These are phyloP conservation scores for Drosophila seguyi DNA, from an alignment of 1,140 invertebrate genomes.

Conservation along the genomic window DNA sequence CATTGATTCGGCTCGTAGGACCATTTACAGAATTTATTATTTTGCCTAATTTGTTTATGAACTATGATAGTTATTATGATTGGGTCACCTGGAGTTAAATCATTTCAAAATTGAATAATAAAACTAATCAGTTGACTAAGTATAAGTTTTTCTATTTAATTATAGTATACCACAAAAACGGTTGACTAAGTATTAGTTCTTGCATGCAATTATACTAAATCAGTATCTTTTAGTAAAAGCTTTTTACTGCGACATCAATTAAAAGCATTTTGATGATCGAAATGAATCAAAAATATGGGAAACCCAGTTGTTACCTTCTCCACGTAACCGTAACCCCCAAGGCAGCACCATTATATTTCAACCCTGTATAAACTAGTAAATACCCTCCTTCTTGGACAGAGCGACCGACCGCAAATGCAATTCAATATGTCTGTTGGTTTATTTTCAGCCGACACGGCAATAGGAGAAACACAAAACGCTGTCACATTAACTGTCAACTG, in stretches of 20 bases:
- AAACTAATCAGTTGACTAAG: not conserved
- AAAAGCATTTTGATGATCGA: not conserved
- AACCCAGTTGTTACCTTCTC: slow-evolving; percentile 4
- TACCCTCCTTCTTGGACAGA: slow-evolving; percentile 2
- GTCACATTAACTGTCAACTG: slow-evolving; percentile 83
- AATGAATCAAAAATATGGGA: slow-evolving; percentile 1
- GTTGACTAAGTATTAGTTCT: not conserved
- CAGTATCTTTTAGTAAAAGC: not conserved
- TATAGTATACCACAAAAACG: too few relatives aligned
- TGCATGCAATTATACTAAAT: not conserved
- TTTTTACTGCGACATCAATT: not conserved
- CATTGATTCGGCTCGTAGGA: too few relatives aligned
- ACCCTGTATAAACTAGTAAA: not conserved
- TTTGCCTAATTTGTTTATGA: too few relatives aligned
- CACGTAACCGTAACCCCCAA: slow-evolving; percentile 6
- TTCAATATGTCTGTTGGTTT: slow-evolving; percentile 79
- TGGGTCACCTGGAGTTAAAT: too few relatives aligned
- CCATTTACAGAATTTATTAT: too few relatives aligned
- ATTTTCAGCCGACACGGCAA: slow-evolving; percentile 69
- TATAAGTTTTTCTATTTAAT: too few relatives aligned
- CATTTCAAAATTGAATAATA: too few relatives aligned
- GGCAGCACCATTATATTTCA: not conserved
- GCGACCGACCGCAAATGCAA: slow-evolving; percentile 53
- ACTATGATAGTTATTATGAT: too few relatives aligned
- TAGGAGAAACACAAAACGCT: slow-evolving; percentile 67